Conservation (phyloP, 2,113 vertebrate genomes). For the Empidonax traillii region DNA sequence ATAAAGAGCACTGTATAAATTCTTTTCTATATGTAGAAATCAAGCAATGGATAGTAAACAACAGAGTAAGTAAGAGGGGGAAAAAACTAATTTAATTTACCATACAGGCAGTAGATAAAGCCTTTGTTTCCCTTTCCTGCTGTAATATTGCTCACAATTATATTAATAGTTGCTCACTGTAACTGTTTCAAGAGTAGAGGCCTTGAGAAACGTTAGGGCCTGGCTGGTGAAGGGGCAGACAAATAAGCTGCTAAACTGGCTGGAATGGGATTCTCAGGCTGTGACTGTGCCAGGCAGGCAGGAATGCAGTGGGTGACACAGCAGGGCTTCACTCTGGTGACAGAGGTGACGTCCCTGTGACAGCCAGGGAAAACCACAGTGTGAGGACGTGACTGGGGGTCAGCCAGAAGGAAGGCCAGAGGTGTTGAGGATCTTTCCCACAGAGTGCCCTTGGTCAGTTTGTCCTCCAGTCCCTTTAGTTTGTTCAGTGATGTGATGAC, state of each 20-base stretch:
- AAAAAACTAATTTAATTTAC: not conserved
- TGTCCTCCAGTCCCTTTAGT: not conserved
- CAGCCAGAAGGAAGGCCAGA: not conserved
- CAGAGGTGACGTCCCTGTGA: not conserved
- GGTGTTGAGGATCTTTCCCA: not conserved
- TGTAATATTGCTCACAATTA: not conserved
- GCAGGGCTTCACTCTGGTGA: not conserved
- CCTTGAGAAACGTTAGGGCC: not conserved
- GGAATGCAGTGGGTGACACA: accelerated
- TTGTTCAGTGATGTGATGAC: not conserved
- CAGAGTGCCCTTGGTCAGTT: not conserved
- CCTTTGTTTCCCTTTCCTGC: not conserved
- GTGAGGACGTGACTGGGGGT: not conserved
- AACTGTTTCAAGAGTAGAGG: not conserved
- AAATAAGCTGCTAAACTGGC: not conserved
- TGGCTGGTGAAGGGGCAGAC: not conserved
- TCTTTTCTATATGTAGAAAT: not conserved
- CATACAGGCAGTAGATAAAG: not conserved
- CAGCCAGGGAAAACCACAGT: not conserved
- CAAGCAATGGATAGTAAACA: not conserved
- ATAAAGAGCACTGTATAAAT: not conserved
- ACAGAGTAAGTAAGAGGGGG: not conserved
- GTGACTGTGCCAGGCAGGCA: not conserved
- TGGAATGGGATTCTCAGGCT: not conserved
- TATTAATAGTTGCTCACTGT: not conserved